Evolutionary conservation across 2,797 vertebrate species (phyloP).

Genomic region (Sebastes paucispinis): DNA sequence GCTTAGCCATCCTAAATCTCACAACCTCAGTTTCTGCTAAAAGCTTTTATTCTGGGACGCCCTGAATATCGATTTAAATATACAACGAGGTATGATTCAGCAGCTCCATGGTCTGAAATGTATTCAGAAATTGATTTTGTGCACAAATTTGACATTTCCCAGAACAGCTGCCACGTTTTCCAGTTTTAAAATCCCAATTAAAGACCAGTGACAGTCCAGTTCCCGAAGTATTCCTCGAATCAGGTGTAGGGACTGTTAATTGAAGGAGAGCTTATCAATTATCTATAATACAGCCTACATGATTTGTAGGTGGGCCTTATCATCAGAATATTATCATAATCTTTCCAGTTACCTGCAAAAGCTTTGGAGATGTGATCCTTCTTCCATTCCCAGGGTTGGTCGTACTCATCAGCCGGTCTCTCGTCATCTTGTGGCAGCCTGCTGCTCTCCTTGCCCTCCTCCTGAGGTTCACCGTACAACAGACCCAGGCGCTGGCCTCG

Average conservation of each 20-base stretch:
- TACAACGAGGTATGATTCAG: background rate
- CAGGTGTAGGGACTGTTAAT: background rate
- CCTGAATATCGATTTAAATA: background rate
- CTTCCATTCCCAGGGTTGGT: conserved; percentile 98
- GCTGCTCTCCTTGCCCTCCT: conserved; percentile 83
- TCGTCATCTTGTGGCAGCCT: conserved; percentile 91
- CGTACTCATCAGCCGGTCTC: conserved; percentile 92
- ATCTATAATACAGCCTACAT: background rate
- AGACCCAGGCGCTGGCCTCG: conserved; percentile 51
- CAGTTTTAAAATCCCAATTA: background rate
- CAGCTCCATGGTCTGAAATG: background rate
- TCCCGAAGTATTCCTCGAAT: background rate
- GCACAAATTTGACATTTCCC: background rate
- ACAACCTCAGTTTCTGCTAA: background rate
- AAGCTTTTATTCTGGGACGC: background rate
- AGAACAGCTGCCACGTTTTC: background rate
- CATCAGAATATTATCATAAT: background rate
- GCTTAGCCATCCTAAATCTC: background rate
- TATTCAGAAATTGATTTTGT: background rate
- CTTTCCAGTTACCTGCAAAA: conserved; percentile 85
- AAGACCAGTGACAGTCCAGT: background rate
- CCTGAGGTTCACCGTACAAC: conserved; percentile 56
- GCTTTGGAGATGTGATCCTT: conserved; percentile 94
- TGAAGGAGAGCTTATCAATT: background rate
- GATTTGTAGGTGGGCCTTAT: background rate